phyloP scores from a whole-genome alignment of 1,140 invertebrate species.

The Eriocheir sinensis region DNA sequence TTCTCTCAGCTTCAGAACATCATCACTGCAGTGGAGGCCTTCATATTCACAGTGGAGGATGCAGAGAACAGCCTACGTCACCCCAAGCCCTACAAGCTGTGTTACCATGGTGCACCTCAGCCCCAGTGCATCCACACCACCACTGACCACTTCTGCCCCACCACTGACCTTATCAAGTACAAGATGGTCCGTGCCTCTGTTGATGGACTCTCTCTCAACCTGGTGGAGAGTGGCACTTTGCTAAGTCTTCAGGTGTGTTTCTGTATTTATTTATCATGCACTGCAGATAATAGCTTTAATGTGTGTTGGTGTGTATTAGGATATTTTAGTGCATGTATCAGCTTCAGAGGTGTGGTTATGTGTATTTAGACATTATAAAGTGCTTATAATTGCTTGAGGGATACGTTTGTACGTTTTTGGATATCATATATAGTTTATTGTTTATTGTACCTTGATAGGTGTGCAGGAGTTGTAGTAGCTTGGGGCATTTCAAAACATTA shows the following conservation, averaged over 20 bases:
- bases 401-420: too few relatives aligned
- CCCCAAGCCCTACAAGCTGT: conserved; percentile 89
- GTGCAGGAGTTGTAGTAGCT: too few relatives aligned
- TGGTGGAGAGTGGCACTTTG: conserved; percentile 94
- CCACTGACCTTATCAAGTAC: conserved; percentile 96
- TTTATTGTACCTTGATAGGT: too few relatives aligned
- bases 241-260: conserved; percentile 92
- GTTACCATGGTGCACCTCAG: conserved; percentile 92
- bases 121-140: conserved; percentile 85
- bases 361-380: too few relatives aligned
- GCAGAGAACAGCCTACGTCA: conserved; percentile 93
- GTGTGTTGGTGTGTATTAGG: too few relatives aligned
- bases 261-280: too few relatives aligned
- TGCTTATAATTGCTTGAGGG: too few relatives aligned
- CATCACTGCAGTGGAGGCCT: conserved; percentile 93
- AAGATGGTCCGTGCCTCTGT: conserved; percentile 94
- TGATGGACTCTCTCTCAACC: conserved; percentile 94
- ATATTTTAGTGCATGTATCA: too few relatives aligned
- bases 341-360: too few relatives aligned
- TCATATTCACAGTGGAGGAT: conserved; percentile 92
- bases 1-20: conserved; percentile 89
- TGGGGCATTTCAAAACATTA: too few relatives aligned
- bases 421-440: too few relatives aligned
- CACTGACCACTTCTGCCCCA: conserved; percentile 86
- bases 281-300: too few relatives aligned